Evolutionary conservation across 2,888 invertebrate genomes (phyloP).

Genomic region (Drosophila nr. medialis): DNA sequence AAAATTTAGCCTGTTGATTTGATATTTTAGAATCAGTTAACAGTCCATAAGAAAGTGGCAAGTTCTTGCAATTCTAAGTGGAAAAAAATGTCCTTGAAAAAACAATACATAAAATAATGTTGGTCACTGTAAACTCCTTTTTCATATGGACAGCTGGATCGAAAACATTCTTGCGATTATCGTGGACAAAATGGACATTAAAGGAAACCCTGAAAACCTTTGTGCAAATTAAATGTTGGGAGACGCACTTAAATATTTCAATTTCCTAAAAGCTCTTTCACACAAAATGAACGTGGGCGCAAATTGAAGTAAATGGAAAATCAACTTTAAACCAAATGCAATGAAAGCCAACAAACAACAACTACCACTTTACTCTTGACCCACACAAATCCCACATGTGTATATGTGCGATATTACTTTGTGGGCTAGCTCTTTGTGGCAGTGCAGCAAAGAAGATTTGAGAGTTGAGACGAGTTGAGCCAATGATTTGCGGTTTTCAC

Average conservation of each 20-base stretch:
- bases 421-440: neutral
- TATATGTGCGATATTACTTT: constrained; percentile 37
- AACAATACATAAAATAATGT: neutral
- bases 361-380: neutral
- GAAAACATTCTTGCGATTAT: neutral
- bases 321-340: constrained; percentile 11
- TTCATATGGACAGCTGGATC: neutral
- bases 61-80: neutral
- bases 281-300: neutral
- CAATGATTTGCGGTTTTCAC: constrained; percentile 50
- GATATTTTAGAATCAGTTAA: neutral
- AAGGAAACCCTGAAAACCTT: neutral
- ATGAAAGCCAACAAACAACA: neutral
- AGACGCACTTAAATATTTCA: neutral
- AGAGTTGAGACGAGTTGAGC: constrained; percentile 11
- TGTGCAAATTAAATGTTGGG: neutral
- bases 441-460: constrained; percentile 1
- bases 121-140: neutral
- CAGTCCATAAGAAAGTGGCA: neutral
- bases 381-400: constrained; percentile 17
- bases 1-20: neutral
- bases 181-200: no score
- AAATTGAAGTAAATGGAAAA: constrained; percentile 1
- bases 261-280: neutral
- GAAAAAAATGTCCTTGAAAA: neutral